Percentiles rank a stretch among this genome's conserved stretches.
These are phyloP conservation scores for Mormyrus iriodes DNA, from an alignment of 2,113 vertebrate genomes.

Conservation along the genomic window DNA sequence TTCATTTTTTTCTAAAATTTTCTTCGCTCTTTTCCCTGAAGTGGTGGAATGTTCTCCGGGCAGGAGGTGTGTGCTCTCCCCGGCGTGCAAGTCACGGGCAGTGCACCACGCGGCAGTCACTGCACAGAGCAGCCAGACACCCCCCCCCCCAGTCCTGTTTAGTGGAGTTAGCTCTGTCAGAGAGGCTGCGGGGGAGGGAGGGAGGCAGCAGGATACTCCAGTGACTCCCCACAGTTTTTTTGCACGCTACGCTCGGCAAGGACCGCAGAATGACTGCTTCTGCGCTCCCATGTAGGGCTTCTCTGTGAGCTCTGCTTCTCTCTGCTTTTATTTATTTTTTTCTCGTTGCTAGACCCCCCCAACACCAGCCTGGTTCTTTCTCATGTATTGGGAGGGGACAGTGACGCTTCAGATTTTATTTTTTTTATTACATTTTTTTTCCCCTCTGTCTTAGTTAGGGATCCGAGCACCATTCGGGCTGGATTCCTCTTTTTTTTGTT, in stretches of 20 bases:
- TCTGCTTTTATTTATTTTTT: background rate
- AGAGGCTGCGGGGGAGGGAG: slow-evolving; percentile 38
- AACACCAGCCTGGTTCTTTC: background rate
- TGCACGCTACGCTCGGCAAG: slow-evolving; percentile 50
- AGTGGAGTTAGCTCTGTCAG: slow-evolving; percentile 56
- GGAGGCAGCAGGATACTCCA: slow-evolving; percentile 41
- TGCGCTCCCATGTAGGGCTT: slow-evolving; percentile 43
- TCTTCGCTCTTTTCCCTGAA: slow-evolving; percentile 5
- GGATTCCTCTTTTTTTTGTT: background rate
- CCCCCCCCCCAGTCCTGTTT: slow-evolving; percentile 74
- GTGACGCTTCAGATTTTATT: slow-evolving; percentile 23
- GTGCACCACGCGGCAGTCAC: slow-evolving; percentile 62
- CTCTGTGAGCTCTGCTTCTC: slow-evolving; percentile 40
- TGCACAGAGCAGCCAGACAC: slow-evolving; percentile 70
- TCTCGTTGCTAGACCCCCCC: slow-evolving; percentile 18
- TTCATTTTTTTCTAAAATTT: background rate
- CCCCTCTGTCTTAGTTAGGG: background rate
- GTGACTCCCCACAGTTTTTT: slow-evolving; percentile 51
- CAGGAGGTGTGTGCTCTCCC: slow-evolving; percentile 31
- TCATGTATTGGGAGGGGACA: slow-evolving; percentile 20
- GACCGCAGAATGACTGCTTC: slow-evolving; percentile 57
- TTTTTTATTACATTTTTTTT: background rate
- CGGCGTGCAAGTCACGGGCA: slow-evolving; percentile 59
- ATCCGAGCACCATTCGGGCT: background rate
- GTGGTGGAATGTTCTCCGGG: background rate